phyloP scores from a whole-genome alignment of 2,888 invertebrate genomes.

The Drosophila borborema region DNA sequence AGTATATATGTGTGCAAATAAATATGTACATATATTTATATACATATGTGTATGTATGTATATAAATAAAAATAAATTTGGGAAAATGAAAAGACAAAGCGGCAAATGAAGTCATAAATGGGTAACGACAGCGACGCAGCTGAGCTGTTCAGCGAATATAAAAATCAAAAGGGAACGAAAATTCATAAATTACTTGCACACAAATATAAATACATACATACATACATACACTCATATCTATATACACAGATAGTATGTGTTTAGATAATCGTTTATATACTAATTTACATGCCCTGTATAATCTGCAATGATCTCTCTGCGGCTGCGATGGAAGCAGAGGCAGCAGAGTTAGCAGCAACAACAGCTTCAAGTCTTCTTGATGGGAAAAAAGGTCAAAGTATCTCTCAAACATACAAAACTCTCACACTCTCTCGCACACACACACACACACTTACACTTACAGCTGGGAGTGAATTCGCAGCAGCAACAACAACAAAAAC shows the following conservation, averaged over 20 bases:
- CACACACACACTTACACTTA: slow-evolving; percentile 21
- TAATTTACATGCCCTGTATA: slow-evolving; percentile 41
- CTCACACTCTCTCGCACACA: slow-evolving; percentile 23
- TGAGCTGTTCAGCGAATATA: slow-evolving; percentile 20
- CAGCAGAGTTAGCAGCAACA: slow-evolving; percentile 23
- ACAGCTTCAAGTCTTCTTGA: slow-evolving; percentile 70
- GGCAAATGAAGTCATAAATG: slow-evolving; percentile 47
- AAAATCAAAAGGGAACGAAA: slow-evolving; percentile 21
- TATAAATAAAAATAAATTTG: slow-evolving; percentile 20
- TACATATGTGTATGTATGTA: background rate
- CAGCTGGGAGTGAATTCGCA: slow-evolving; percentile 60
- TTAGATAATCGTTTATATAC: slow-evolving; percentile 17
- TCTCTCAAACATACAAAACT: slow-evolving; percentile 58
- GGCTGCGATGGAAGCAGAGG: slow-evolving; percentile 30
- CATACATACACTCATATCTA: background rate
- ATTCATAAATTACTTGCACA: slow-evolving; percentile 18
- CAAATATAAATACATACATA: background rate
- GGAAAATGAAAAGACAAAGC: slow-evolving; percentile 27
- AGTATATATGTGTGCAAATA: background rate
- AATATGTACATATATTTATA: background rate
- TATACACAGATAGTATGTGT: slow-evolving; percentile 10
- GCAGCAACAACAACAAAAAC: slow-evolving; percentile 60
- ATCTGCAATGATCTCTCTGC: slow-evolving; percentile 74
- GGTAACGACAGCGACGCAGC: slow-evolving; percentile 11
- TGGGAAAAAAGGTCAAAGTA: slow-evolving; percentile 77